Conservation (phyloP, 1,140 invertebrate genomes). For the Mamestra configurata region DNA sequence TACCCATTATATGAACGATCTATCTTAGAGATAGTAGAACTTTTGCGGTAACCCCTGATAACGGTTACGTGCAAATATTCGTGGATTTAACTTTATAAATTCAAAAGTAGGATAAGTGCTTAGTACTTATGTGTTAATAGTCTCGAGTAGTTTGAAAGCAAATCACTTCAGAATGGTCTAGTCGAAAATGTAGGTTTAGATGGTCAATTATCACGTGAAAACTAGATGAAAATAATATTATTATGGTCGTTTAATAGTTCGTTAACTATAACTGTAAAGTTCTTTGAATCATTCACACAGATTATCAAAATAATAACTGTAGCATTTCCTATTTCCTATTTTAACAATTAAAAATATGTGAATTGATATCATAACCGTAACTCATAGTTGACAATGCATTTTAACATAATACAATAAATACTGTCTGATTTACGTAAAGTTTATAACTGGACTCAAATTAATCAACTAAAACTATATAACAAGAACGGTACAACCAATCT, state of each 20-base stretch:
- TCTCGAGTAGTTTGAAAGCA: background rate
- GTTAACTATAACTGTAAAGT: constrained; percentile 4
- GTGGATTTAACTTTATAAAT: constrained; percentile 5
- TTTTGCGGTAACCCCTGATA: constrained; percentile 33
- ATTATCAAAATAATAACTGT: constrained; percentile 18
- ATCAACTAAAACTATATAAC: background rate
- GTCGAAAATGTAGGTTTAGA: background rate
- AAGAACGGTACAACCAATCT: background rate
- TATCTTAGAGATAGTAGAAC: constrained; percentile 36
- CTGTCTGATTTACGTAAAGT: too few relatives aligned
- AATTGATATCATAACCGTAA: constrained; percentile 21
- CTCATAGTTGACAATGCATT: constrained; percentile 17
- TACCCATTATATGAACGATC: constrained; percentile 40
- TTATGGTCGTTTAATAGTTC: background rate
- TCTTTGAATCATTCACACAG: constrained; percentile 6
- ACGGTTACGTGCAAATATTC: constrained; percentile 49
- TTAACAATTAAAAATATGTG: constrained; percentile 5
- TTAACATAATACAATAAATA: background rate
- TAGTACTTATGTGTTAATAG: constrained; percentile 31
- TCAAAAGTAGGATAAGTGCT: constrained; percentile 39
- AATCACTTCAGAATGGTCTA: background rate
- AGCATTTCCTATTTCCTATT: background rate
- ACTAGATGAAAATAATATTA: background rate
- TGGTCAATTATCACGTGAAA: background rate
- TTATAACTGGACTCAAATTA: too few relatives aligned